Conservation (phyloP, 2,888 invertebrate species). For the Mellilla xanthometata region DNA sequence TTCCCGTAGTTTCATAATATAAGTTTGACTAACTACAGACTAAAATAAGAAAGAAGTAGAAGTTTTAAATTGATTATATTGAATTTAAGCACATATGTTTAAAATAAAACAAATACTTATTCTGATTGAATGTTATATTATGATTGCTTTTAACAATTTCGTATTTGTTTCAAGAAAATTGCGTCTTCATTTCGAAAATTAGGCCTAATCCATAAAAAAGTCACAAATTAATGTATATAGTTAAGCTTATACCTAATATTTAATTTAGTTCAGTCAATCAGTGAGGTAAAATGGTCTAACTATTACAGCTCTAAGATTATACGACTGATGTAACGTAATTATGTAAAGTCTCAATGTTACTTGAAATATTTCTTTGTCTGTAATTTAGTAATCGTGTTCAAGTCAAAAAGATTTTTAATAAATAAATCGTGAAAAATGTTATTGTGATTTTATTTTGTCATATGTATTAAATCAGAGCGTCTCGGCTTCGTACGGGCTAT, state of each 20-base stretch:
- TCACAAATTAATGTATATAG: constrained; percentile 39
- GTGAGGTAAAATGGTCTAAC: constrained; percentile 59
- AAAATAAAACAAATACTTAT: no score
- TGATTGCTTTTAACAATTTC: no score
- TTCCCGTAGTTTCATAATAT: no score
- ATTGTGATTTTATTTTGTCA: constrained; percentile 30
- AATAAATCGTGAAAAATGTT: constrained; percentile 64
- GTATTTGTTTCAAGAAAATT: no score
- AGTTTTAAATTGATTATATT: no score
- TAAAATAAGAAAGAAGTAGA: no score
- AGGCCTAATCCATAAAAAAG: constrained; percentile 3
- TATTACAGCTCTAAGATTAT: constrained; percentile 60
- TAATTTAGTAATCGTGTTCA: constrained; percentile 83
- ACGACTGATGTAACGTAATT: constrained; percentile 71
- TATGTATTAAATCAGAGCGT: no score
- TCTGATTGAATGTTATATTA: no score
- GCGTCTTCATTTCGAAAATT: not conserved
- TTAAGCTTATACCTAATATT: constrained; percentile 49
- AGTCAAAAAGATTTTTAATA: constrained; percentile 82
- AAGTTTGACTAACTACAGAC: no score
- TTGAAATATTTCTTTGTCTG: constrained; percentile 73
- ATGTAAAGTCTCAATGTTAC: constrained; percentile 72
- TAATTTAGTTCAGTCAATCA: constrained; percentile 53
- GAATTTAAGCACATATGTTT: no score
- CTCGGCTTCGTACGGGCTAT: no score